Percentiles rank a stretch among this genome's conserved stretches.
phyloP scores from a whole-genome alignment of 2,113 vertebrate genomes.

The Rhinogobius similis region DNA sequence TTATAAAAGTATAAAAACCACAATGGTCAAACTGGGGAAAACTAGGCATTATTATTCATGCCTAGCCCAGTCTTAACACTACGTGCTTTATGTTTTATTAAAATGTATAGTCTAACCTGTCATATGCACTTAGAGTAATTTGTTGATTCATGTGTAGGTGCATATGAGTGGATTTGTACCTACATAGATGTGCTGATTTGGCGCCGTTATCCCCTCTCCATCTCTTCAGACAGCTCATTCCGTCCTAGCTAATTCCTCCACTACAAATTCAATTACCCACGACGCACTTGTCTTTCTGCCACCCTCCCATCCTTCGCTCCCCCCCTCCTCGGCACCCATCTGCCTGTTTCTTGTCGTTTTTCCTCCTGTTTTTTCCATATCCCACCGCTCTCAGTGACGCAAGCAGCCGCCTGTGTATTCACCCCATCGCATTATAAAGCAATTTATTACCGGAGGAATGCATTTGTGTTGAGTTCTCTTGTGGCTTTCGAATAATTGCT shows the following conservation, averaged over 20 bases:
- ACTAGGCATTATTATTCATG: too few relatives aligned
- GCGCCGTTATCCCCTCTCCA: constrained; percentile 39
- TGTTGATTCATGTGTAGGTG: background rate
- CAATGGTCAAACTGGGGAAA: too few relatives aligned
- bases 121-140: too few relatives aligned
- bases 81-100: too few relatives aligned
- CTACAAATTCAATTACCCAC: constrained; percentile 43
- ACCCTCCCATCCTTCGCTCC: background rate
- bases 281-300: constrained; percentile 27
- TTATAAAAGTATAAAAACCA: too few relatives aligned
- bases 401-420: background rate
- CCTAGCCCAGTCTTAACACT: too few relatives aligned
- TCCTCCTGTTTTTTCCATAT: constrained; percentile 6
- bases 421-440: constrained; percentile 13
- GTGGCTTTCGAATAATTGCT: constrained; percentile 7
- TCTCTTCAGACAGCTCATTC: constrained; percentile 37
- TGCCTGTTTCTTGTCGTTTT: background rate
- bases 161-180: background rate
- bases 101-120: too few relatives aligned
- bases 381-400: background rate
- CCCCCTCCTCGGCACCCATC: background rate
- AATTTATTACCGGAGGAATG: background rate
- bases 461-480: constrained; percentile 5
- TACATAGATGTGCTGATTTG: constrained; percentile 7
- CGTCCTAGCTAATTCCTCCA: constrained; percentile 42